Evolutionary conservation across 1,140 invertebrate species (phyloP).

Genomic region (Drosophila sucinea): DNA sequence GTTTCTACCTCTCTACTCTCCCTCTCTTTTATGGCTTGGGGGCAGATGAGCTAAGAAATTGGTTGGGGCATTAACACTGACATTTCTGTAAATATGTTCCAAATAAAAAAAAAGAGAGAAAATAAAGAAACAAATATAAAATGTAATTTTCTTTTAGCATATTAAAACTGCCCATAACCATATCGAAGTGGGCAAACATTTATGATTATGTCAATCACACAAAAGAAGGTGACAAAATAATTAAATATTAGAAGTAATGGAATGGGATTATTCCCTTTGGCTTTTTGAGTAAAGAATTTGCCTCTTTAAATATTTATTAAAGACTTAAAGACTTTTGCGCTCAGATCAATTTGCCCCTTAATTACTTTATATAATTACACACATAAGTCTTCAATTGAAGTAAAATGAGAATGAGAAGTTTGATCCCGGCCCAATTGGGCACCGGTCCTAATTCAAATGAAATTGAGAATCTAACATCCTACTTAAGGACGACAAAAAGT

Average conservation of each 20-base stretch:
- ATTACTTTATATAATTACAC: too few species aligned
- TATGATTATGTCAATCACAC: constrained; percentile 5
- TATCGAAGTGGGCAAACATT: constrained; percentile 6
- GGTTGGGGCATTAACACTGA: constrained; percentile 57
- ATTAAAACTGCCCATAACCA: constrained; percentile 11
- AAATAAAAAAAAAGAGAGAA: constrained; percentile 29
- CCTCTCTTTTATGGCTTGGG: constrained; percentile 28
- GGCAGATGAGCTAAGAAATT: constrained; percentile 47
- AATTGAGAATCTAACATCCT: too few species aligned
- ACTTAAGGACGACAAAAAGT: too few species aligned
- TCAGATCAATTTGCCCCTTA: too few species aligned
- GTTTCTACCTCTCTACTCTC: background rate
- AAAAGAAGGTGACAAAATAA: background rate
- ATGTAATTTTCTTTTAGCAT: constrained; percentile 9
- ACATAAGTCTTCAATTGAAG: too few species aligned
- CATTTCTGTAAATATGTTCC: constrained; percentile 58
- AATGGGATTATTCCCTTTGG: background rate
- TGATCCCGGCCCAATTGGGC: too few species aligned
- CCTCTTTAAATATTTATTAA: background rate
- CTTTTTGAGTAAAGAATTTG: background rate
- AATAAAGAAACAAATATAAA: constrained; percentile 5
- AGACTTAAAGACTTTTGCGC: background rate
- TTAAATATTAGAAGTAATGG: background rate
- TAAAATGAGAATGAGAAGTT: too few species aligned
- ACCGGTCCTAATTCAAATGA: too few species aligned